Base-by-base conservation (phyloP, 2,113 vertebrate species). In the Rhea pennata region DNA sequence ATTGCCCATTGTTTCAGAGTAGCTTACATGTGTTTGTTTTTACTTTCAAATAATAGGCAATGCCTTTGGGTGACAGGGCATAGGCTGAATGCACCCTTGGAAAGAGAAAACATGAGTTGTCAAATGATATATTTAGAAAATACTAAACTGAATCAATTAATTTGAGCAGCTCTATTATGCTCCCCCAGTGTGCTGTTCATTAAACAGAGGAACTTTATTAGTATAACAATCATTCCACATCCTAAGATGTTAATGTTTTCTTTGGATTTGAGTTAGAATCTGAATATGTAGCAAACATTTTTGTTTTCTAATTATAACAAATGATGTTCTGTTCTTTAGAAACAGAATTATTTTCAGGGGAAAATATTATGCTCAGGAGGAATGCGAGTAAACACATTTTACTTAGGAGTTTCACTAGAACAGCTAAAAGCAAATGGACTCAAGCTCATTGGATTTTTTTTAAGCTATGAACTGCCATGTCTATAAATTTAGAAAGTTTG, bases 41-140 rank as follows among this genome's bases (percentile, higher is more conserved):
- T 96, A 84, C 87, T 95, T 95, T 93, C 77, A 91, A 84, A 96
- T 91, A 96, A 97, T 93, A 93, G 81, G 53, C 91, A 91, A 40
- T 97, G 84, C 84, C 87, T 67, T 50, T 87, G 91, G 77, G 70
- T 93, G 79, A 76, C 75, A 48, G 48, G 78, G 36, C 70, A 88
- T 88, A 90, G 69, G 73, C 90, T 92, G 73, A 88, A 90, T 81
- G 76, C 53, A 29, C 81, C 42, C 31, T 92, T 44, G 80, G 76
- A 93, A 95, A 84, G 22, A 88, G 83, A 88, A 96, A 88, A 88
- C 48, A 56, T 1, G 0, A 75, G 88, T 94, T 93, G 69, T 92
- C 73, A 87, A 61, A 84, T 81, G 61, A 65, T 79, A 90, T 84
- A 86, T 84, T 95, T 86, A 81, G 76, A 94, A 95, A 96, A 94